phyloP scores from a whole-genome alignment of 2,797 vertebrate genomes.

The Sebastes ruberrimus region DNA sequence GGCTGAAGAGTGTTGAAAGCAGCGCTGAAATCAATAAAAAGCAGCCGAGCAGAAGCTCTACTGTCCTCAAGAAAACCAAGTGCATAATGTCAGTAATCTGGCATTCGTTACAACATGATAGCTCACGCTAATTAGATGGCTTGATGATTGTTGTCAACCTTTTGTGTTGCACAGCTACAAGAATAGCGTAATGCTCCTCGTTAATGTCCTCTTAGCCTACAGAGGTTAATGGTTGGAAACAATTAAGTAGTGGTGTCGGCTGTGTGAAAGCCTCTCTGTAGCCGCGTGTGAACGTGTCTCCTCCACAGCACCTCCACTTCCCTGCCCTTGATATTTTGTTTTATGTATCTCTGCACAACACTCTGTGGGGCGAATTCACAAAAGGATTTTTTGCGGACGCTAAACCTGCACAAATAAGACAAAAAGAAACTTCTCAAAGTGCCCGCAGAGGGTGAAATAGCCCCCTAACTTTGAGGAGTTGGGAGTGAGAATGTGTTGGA shows the following conservation, averaged over 20 bases:
- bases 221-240: slow-evolving; percentile 23
- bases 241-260: neutral
- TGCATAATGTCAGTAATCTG: neutral
- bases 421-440: neutral
- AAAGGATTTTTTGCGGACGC: neutral
- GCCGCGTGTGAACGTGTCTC: neutral
- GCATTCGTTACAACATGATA: neutral
- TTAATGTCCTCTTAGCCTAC: neutral
- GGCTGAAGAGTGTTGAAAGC: neutral
- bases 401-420: neutral
- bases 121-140: neutral
- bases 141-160: neutral
- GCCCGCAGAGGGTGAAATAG: neutral
- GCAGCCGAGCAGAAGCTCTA: neutral
- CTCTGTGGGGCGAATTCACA: neutral
- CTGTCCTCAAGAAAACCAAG: neutral
- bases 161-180: neutral
- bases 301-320: neutral
- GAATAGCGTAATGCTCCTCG: neutral
- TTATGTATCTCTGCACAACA: neutral
- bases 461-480: neutral
- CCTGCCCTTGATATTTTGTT: neutral
- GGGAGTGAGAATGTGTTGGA: too few relatives aligned
- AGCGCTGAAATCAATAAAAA: neutral
- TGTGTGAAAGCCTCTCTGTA: neutral